Percentiles rank a stretch among this genome's conserved stretches.
These are phyloP conservation scores for Sinopyrophorus schimmeli DNA, from an alignment of 2,888 invertebrate species.

Conservation along the genomic window DNA sequence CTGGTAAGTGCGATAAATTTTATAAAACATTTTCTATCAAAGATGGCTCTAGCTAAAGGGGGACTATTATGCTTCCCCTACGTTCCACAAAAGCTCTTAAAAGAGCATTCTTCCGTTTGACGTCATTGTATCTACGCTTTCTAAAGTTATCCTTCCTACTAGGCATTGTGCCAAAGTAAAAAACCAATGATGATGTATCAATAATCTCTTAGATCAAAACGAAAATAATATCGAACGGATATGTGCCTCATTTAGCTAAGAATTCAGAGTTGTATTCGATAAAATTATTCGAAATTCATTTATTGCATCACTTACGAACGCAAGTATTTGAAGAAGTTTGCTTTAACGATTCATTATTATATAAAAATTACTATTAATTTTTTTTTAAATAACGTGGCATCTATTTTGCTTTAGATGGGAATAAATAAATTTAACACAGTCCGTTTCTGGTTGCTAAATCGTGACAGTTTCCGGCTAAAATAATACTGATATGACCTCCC, in stretches of 20 bases:
- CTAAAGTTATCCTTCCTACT: slow-evolving; percentile 43
- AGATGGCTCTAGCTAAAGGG: no score
- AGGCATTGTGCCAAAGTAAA: slow-evolving; percentile 39
- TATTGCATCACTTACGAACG: no score
- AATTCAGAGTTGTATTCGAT: slow-evolving; percentile 17
- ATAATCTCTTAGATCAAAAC: slow-evolving; percentile 39
- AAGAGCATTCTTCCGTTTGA: slow-evolving; percentile 46
- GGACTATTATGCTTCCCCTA: slow-evolving; percentile 43
- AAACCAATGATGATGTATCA: slow-evolving; percentile 47
- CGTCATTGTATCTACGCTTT: slow-evolving; percentile 41
- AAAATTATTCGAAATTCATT: no score
- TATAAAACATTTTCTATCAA: no score
- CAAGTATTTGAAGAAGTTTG: not conserved
- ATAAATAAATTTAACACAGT: no score
- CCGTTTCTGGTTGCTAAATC: slow-evolving; percentile 11
- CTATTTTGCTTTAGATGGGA: no score
- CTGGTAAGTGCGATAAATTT: no score
- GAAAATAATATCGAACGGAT: slow-evolving; percentile 41
- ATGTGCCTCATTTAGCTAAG: slow-evolving; percentile 36
- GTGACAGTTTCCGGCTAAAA: slow-evolving; percentile 18
- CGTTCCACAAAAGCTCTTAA: slow-evolving; percentile 43
- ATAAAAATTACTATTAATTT: no score
- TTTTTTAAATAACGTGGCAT: no score
- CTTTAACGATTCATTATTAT: not conserved
- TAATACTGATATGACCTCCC: slow-evolving; percentile 34